phyloP scores from a whole-genome alignment of 2,113 vertebrate genomes.

The Clarias macrocephalus region DNA sequence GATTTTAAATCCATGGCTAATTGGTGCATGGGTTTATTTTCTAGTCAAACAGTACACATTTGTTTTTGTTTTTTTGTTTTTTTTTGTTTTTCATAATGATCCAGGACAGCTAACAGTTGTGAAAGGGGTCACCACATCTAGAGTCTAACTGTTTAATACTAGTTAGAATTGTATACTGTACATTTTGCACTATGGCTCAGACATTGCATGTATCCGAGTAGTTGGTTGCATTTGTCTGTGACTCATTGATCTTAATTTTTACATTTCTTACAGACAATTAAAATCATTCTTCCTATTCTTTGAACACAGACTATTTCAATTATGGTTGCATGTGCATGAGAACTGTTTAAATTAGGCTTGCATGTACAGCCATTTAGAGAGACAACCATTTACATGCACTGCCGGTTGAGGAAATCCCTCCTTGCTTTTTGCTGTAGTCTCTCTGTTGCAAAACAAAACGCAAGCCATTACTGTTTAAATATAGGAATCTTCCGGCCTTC shows the following conservation, averaged over 20 bases:
- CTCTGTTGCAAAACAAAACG: conserved; percentile 53
- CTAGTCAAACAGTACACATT: neutral
- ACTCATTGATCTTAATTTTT: neutral
- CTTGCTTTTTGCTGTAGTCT: conserved; percentile 28
- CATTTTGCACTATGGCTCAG: neutral
- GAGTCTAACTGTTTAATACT: neutral
- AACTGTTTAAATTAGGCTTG: neutral
- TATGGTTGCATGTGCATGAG: conserved; percentile 1
- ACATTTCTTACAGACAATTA: neutral
- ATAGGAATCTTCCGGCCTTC: conserved; percentile 62
- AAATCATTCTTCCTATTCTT: neutral
- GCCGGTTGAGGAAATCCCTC: neutral
- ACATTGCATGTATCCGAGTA: neutral
- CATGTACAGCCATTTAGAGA: conserved; percentile 1
- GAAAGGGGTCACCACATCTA: neutral
- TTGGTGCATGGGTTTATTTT: neutral
- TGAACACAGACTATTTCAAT: neutral
- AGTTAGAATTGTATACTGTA: neutral
- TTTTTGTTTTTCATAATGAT: neutral
- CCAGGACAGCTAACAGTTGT: neutral
- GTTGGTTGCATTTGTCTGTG: neutral
- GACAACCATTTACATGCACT: neutral
- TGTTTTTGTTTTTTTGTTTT: neutral
- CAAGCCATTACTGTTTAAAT: conserved; percentile 59
- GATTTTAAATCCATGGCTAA: too few species aligned